These are phyloP conservation scores for Meliscaeva auricollis DNA, from an alignment of 2,888 invertebrate genomes.

Conservation along the genomic window DNA sequence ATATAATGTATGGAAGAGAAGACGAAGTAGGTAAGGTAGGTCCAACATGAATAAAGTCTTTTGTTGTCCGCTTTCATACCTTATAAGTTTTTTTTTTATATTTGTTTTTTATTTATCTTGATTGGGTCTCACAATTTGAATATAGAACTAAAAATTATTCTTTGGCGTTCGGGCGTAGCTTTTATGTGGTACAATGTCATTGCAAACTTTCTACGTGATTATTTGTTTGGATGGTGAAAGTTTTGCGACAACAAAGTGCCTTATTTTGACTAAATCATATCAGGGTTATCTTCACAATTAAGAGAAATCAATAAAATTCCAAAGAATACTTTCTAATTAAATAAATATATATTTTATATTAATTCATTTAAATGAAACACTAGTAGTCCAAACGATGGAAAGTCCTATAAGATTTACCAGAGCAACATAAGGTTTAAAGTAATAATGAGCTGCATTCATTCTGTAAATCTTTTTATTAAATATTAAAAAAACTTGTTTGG, in stretches of 20 bases:
- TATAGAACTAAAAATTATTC: conserved; percentile 69
- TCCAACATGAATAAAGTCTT: conserved; percentile 1
- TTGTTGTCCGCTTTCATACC: conserved; percentile 39
- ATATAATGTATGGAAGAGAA: too few relatives aligned
- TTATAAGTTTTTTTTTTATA: conserved; percentile 35
- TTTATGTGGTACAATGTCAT: conserved; percentile 13
- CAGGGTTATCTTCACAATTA: conserved; percentile 26
- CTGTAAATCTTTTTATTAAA: too few relatives aligned
- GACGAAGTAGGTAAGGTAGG: not conserved
- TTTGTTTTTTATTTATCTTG: conserved; percentile 50
- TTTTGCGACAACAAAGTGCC: conserved; percentile 18
- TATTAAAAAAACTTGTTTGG: too few relatives aligned
- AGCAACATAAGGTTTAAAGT: too few relatives aligned
- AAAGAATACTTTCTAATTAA: not conserved
- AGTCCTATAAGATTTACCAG: too few relatives aligned
- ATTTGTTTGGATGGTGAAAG: conserved; percentile 53
- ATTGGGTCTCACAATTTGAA: conserved; percentile 45
- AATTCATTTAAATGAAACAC: too few relatives aligned
- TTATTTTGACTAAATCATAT: conserved; percentile 41
- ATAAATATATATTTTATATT: not conserved
- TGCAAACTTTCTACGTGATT: conserved; percentile 62
- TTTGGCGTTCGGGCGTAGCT: conserved; percentile 26
- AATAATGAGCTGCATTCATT: too few relatives aligned
- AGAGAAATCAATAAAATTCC: conserved; percentile 13
- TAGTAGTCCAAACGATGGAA: too few relatives aligned